A percentile compares a stretch with the other conserved stretches of the same genome.
Evolutionary conservation across 2,113 vertebrate genomes (phyloP).

Genomic region (Rhineura floridana): DNA sequence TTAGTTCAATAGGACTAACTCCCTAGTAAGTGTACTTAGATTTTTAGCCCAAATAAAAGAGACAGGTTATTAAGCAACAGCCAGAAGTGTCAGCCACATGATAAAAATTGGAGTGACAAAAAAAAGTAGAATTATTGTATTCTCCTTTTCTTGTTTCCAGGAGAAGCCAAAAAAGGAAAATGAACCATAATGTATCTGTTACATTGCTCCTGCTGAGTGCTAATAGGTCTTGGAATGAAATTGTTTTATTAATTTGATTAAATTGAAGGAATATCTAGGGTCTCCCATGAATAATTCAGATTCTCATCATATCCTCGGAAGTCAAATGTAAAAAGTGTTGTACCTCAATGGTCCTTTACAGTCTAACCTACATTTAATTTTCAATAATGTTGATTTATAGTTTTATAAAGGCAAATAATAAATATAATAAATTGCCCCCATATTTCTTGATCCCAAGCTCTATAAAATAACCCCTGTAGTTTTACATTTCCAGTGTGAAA

Average conservation of each 20-base stretch:
- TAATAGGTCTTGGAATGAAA: slow-evolving; percentile 73
- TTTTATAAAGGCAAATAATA: slow-evolving; percentile 94
- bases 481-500: slow-evolving; percentile 89
- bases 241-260: slow-evolving; percentile 78
- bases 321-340: slow-evolving; percentile 82
- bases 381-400: slow-evolving; percentile 88
- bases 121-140: not conserved
- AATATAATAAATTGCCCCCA: slow-evolving; percentile 89
- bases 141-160: slow-evolving; percentile 40
- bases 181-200: slow-evolving; percentile 22
- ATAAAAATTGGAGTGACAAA: slow-evolving; percentile 2
- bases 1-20: not conserved
- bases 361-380: slow-evolving; percentile 84
- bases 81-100: not conserved
- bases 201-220: slow-evolving; percentile 56
- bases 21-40: not conserved
- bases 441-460: slow-evolving; percentile 87
- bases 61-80: not conserved
- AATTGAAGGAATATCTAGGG: slow-evolving; percentile 67
- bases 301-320: slow-evolving; percentile 79
- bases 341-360: slow-evolving; percentile 70
- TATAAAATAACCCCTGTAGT: slow-evolving; percentile 82
- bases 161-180: slow-evolving; percentile 22
- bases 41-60: not conserved
- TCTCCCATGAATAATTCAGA: slow-evolving; percentile 85